Evolutionary conservation across 2,797 vertebrate species (phyloP).

Genomic region (Chelon auratus): DNA sequence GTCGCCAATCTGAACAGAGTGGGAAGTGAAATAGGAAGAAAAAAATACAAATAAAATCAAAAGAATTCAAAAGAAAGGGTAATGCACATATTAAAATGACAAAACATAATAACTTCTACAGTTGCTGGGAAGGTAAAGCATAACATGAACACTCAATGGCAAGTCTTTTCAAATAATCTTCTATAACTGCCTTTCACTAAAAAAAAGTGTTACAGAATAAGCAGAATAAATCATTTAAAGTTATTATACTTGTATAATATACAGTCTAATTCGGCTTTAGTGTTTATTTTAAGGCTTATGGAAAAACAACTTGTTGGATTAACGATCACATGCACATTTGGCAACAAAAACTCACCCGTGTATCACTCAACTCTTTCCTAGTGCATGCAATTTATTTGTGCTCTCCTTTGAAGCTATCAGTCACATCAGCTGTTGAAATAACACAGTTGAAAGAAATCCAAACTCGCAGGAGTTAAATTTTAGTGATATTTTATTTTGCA

Average conservation of each 20-base stretch:
- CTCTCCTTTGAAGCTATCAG: not conserved
- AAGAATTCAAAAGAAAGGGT: not conserved
- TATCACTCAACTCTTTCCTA: not conserved
- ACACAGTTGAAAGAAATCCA: not conserved
- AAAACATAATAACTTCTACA: not conserved
- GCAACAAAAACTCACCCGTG: slow-evolving; percentile 1
- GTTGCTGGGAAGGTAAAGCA: not conserved
- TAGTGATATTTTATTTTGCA: not conserved
- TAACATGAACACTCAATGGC: not conserved
- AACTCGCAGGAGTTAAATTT: not conserved
- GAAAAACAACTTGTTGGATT: slow-evolving; percentile 6
- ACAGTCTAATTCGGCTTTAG: not conserved
- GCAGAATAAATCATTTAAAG: not conserved
- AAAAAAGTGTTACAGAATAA: not conserved
- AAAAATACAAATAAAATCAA: not conserved
- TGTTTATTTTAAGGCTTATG: not conserved
- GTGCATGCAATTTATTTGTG: not conserved
- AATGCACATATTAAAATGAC: slow-evolving; percentile 1
- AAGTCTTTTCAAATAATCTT: not conserved
- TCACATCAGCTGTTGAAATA: not conserved
- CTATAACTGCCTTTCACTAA: not conserved
- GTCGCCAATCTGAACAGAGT: not conserved
- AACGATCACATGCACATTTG: not conserved
- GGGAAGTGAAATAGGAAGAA: not conserved
- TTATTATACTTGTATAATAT: slow-evolving; percentile 14